Percentiles rank a stretch among this genome's conserved stretches.
Conservation (phyloP, 2,113 vertebrate species). For the Campylorhamphus procurvoides region DNA sequence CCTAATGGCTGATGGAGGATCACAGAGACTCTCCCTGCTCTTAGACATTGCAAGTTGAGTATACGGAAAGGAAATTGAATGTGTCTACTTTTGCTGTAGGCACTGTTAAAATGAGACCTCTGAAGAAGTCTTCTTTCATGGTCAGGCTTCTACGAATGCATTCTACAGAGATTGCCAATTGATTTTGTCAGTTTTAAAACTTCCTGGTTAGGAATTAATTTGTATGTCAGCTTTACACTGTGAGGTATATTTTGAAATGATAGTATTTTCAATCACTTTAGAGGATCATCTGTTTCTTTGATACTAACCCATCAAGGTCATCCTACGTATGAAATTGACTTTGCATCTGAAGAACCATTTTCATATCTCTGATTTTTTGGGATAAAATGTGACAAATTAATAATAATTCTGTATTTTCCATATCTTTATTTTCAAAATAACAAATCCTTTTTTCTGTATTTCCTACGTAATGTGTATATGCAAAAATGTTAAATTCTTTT, state of each 20-base stretch:
- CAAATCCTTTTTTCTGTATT: background rate
- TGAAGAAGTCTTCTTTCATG: background rate
- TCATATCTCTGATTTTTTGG: background rate
- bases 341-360: background rate
- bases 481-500: background rate
- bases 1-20: background rate
- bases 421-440: background rate
- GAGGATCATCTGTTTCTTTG: background rate
- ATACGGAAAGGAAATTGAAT: background rate
- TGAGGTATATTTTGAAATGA: background rate
- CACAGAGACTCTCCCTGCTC: background rate
- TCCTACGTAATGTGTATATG: background rate
- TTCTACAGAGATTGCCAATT: background rate
- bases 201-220: conserved; percentile 9
- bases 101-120: background rate
- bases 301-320: background rate
- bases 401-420: background rate
- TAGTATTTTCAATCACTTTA: background rate
- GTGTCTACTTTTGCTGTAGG: background rate
- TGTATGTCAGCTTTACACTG: background rate
- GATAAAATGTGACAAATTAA: background rate
- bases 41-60: background rate
- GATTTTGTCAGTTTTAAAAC: conserved; percentile 4
- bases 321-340: background rate
- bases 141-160: background rate